A percentile compares a stretch with the other conserved stretches of the same genome.
Conservation (phyloP, 2,113 vertebrate genomes). For the Rousettus leschenaultii region DNA sequence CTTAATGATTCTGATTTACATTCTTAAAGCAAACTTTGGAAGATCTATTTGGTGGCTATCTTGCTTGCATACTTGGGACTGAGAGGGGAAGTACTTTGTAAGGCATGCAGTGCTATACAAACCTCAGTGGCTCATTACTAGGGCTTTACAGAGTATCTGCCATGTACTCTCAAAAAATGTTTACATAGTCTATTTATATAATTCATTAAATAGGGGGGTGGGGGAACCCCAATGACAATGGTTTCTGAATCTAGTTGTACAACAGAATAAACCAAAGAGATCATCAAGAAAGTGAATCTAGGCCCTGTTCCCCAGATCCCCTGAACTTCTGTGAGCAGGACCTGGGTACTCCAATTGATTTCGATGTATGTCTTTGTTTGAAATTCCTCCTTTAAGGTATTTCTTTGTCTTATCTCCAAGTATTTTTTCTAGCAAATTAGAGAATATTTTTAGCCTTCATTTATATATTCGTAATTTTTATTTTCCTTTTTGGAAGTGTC, state of each 20-base stretch:
- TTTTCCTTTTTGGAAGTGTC: background rate
- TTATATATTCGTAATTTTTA: background rate
- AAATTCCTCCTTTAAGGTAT: background rate
- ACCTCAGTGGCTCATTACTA: background rate
- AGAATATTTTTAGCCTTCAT: background rate
- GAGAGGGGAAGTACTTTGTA: background rate
- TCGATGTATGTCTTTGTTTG: background rate
- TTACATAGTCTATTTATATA: background rate
- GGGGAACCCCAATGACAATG: background rate
- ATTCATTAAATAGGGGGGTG: background rate
- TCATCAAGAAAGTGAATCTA: background rate
- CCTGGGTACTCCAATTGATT: background rate
- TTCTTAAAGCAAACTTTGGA: background rate
- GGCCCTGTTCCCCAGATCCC: accelerated
- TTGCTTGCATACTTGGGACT: background rate
- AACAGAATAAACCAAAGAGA: background rate
- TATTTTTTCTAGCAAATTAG: slow-evolving; percentile 5
- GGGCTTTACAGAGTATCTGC: background rate
- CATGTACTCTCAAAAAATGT: background rate
- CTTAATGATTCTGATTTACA: background rate
- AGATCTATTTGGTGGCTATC: background rate
- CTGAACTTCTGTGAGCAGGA: background rate
- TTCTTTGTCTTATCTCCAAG: background rate
- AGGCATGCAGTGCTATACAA: background rate
- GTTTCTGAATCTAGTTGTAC: background rate